Conservation (phyloP, 2,888 invertebrate genomes). For the Fragum whitleyi region DNA sequence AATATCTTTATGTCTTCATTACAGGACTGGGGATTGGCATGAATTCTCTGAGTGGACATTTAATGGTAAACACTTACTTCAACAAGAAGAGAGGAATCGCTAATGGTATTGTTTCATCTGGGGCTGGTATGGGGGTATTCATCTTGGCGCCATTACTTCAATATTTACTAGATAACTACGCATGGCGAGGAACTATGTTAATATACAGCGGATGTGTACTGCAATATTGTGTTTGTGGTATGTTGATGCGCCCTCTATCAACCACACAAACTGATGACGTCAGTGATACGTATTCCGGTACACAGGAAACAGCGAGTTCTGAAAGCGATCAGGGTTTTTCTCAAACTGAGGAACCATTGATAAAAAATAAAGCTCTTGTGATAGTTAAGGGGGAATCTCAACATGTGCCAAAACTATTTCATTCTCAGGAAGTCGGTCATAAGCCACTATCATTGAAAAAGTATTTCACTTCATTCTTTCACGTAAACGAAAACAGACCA, state of each 20-base stretch:
- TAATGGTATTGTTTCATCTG: constrained; percentile 66
- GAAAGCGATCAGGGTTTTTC: constrained; percentile 12
- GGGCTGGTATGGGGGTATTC: constrained; percentile 69
- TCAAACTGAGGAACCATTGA: constrained; percentile 16
- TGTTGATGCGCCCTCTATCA: constrained; percentile 59
- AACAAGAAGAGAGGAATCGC: constrained; percentile 66
- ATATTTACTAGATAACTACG: constrained; percentile 50
- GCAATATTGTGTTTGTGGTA: constrained; percentile 64
- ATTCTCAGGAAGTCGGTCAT: constrained; percentile 13
- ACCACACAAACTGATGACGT: not conserved
- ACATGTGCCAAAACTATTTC: constrained; percentile 9
- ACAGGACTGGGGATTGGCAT: constrained; percentile 69
- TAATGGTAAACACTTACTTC: constrained; percentile 70
- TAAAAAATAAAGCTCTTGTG: constrained; percentile 3
- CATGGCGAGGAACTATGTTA: constrained; percentile 64
- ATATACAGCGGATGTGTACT: constrained; percentile 60
- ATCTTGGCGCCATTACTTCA: constrained; percentile 61
- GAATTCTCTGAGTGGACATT: constrained; percentile 64
- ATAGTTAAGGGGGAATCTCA: constrained; percentile 2
- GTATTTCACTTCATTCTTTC: constrained; percentile 15
- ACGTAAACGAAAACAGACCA: not conserved
- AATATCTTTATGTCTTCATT: too few species aligned
- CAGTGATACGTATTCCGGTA: constrained; percentile 8
- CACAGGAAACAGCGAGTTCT: constrained; percentile 3
- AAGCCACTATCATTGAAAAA: not conserved